Evolutionary conservation across 2,797 vertebrate species (phyloP).

Genomic region (Coregonus suidteri): DNA sequence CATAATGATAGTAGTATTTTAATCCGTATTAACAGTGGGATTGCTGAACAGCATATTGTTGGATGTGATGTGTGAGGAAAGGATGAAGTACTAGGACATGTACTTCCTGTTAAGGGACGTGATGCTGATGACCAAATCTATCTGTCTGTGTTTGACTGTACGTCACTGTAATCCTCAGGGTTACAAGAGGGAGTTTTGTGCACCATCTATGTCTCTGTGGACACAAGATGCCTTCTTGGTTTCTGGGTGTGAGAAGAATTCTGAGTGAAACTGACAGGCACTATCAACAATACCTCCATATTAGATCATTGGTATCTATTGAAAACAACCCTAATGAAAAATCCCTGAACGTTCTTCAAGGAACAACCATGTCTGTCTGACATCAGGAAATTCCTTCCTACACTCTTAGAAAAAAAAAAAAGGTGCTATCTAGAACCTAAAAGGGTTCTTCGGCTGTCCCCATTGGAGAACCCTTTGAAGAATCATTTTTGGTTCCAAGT

Average conservation of each 20-base stretch:
- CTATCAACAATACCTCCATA: not conserved
- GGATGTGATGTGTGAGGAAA: not conserved
- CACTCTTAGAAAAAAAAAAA: not conserved
- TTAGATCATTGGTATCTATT: not conserved
- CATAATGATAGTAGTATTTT: not conserved
- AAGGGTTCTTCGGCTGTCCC: too few relatives aligned
- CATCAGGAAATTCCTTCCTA: not conserved
- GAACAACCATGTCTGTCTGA: not conserved
- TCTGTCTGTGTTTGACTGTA: not conserved
- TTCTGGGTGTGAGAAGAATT: not conserved
- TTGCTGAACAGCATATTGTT: not conserved
- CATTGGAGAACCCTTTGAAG: too few relatives aligned
- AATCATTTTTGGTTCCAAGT: too few relatives aligned
- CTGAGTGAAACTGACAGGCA: not conserved
- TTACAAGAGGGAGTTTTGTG: not conserved
- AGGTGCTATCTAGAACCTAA: too few relatives aligned
- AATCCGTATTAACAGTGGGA: not conserved
- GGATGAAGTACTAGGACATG: not conserved
- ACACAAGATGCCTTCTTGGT: not conserved
- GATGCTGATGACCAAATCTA: not conserved
- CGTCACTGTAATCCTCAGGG: not conserved
- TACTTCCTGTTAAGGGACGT: too few relatives aligned
- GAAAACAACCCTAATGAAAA: not conserved
- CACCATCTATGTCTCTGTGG: slow-evolving; percentile 2
- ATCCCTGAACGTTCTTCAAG: not conserved